Evolutionary conservation across 2,797 vertebrate genomes (phyloP).

Genomic region (Pterois miles): DNA sequence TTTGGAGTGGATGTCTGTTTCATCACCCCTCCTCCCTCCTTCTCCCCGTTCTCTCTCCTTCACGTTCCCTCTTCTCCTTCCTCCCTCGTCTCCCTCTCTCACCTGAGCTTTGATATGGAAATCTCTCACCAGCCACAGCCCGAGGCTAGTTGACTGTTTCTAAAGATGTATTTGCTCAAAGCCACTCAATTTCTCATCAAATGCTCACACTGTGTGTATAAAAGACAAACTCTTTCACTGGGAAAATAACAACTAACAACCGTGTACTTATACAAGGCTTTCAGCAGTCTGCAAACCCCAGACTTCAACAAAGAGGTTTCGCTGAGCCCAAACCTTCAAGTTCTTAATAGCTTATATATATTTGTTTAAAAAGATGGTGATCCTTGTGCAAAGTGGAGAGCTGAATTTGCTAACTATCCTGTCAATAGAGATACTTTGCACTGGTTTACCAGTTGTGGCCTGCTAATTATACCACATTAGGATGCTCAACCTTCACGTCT

Average conservation of each 20-base stretch:
- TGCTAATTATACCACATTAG: constrained; percentile 35
- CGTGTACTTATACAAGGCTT: constrained; percentile 44
- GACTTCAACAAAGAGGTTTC: constrained; percentile 42
- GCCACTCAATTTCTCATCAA: constrained; percentile 79
- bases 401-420: constrained; percentile 18
- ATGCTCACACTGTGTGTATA: constrained; percentile 70
- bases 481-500: constrained; percentile 1
- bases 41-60: background rate
- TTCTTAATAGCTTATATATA: constrained; percentile 47
- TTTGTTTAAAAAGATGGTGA: constrained; percentile 45
- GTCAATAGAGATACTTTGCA: constrained; percentile 20
- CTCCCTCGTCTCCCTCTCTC: constrained; percentile 61
- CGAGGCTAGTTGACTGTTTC: constrained; percentile 76
- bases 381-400: constrained; percentile 33
- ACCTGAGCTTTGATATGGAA: constrained; percentile 86
- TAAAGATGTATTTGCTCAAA: constrained; percentile 80
- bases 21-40: constrained; percentile 37
- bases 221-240: constrained; percentile 70
- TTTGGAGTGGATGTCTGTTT: constrained; percentile 69
- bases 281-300: constrained; percentile 44
- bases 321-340: constrained; percentile 32
- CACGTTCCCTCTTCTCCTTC: constrained; percentile 15
- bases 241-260: constrained; percentile 75
- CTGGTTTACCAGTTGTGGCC: constrained; percentile 26
- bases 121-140: constrained; percentile 75